Evolutionary conservation across 2,888 invertebrate genomes (phyloP), one percentile per base, ranked within the genome.

Genomic region (Teleiodes luculella): DNA sequence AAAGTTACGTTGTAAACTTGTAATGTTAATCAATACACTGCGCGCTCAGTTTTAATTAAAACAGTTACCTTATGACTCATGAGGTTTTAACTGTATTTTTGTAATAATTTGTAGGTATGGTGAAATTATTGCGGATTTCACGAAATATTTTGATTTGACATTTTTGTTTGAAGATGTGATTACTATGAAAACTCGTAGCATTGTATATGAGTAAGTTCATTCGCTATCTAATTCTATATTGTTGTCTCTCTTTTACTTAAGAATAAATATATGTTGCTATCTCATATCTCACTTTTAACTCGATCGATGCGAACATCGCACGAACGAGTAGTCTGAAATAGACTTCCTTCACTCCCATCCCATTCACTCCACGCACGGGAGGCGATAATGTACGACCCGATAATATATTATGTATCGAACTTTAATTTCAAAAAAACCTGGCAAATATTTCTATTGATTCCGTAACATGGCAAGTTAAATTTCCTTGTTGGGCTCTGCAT

Each of bases 101-200:
- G 30, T 46, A 56, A 57, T 55, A 56, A 45, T 54, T 45, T 51
- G 50, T 16, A 36, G 52, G 13, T 45, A 39, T 61, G 54, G 57
- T 56, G 61, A 59, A 59, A 61, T 57, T 36, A 49, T 36, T 31
- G 36, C 11, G 37, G 46, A 57, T 56, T 55, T 57, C 55, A 56
- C 54, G 54, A 55, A 57, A 56, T 55, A 57, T 48, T 58, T 50
- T 54, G 41, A 53, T 57, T 61, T 61, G 53, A 53, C 56, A 53
- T 46, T 55, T 56, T 56, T 41, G 39, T 41, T 41, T 41, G 39
- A 41, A 41, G 39, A 18, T 41, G 18, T 20, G 11, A 18, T 20
- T 41, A 41, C 39, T 18, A 41, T 20, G 3, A 20, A 41, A 41
- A 41, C 20, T 41, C 39, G 18, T 10, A 3, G 24, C 3, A 6